Conservation (phyloP, 2,113 vertebrate species). For the Octodon degus region DNA sequence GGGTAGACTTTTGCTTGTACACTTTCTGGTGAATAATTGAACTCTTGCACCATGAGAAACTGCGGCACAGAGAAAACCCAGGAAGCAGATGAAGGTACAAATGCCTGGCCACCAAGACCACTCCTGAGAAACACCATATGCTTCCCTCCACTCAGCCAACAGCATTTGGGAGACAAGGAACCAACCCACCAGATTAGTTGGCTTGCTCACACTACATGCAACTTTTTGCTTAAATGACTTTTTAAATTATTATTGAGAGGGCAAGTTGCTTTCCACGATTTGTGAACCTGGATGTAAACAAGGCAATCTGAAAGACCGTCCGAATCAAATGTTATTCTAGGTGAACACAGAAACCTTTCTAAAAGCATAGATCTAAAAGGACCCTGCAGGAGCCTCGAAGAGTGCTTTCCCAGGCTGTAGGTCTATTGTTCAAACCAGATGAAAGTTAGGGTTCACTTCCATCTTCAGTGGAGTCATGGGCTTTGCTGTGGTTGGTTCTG, state of each 20-base stretch:
- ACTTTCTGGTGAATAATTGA: slow-evolving; percentile 51
- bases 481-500: not conserved
- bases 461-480: not conserved
- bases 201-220: not conserved
- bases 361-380: slow-evolving; percentile 41
- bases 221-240: slow-evolving; percentile 21
- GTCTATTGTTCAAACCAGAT: not conserved
- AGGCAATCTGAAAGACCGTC: not conserved
- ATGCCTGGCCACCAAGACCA: not conserved
- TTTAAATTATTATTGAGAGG: not conserved
- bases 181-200: slow-evolving; percentile 12
- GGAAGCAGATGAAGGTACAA: slow-evolving; percentile 29
- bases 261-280: not conserved
- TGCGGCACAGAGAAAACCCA: not conserved
- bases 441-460: not conserved
- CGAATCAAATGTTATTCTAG: not conserved
- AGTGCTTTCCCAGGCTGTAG: not conserved
- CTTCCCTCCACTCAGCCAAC: not conserved
- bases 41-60: slow-evolving; percentile 10
- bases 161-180: slow-evolving; percentile 8
- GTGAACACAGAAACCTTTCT: not conserved
- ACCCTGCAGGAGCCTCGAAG: not conserved
- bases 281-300: slow-evolving; percentile 11
- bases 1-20: not conserved
- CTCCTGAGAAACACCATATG: not conserved